These are phyloP conservation scores for Lithophane ornitopus DNA, from an alignment of 2,888 invertebrate genomes.

Conservation along the genomic window DNA sequence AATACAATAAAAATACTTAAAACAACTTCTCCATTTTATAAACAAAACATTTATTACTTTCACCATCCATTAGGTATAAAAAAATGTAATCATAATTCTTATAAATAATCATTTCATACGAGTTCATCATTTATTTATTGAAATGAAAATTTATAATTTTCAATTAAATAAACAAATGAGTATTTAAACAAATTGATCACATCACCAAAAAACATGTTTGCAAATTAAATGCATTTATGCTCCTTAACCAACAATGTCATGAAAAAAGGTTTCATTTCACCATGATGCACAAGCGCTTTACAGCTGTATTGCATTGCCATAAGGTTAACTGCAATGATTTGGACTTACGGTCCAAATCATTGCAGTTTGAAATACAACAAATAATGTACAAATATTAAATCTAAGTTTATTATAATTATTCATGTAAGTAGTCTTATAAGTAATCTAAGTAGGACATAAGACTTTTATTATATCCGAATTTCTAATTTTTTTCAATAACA, in stretches of 20 bases:
- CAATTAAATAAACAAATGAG: constrained; percentile 47
- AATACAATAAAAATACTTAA: background rate
- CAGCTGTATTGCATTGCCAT: background rate
- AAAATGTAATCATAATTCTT: constrained; percentile 70
- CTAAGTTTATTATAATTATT: constrained; percentile 16
- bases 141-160: constrained; percentile 21
- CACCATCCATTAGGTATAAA: constrained; percentile 63
- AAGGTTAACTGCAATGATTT: constrained; percentile 31
- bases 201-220: constrained; percentile 24
- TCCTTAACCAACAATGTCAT: constrained; percentile 7
- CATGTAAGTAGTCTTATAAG: constrained; percentile 18
- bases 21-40: constrained; percentile 46
- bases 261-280: constrained; percentile 16
- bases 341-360: too few species aligned
- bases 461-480: constrained; percentile 1
- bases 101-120: constrained; percentile 48
- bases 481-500: constrained; percentile 11
- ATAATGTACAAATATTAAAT: constrained; percentile 39
- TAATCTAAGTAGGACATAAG: constrained; percentile 34
- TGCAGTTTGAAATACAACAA: constrained; percentile 2
- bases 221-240: constrained; percentile 41
- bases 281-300: constrained; percentile 1
- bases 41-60: constrained; percentile 71
- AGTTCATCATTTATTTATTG: constrained; percentile 39
- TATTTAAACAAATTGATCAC: constrained; percentile 35